These are phyloP conservation scores for Resseliella maxima DNA, from an alignment of 2,888 invertebrate species.

Conservation along the genomic window DNA sequence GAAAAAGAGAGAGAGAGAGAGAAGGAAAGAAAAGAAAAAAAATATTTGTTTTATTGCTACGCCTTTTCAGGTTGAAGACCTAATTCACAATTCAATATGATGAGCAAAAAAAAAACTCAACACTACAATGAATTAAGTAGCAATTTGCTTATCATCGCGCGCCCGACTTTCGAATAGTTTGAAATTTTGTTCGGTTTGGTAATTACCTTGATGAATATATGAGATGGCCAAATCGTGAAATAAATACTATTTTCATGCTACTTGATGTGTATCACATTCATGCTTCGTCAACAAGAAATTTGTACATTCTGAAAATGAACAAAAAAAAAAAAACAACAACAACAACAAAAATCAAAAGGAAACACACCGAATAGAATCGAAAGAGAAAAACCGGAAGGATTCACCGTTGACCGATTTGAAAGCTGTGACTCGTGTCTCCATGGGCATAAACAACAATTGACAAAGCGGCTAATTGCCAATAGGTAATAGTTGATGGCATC, in stretches of 20 bases:
- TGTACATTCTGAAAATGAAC: background rate
- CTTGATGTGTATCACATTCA: conserved; percentile 47
- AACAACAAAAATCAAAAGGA: background rate
- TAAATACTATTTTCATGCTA: conserved; percentile 53
- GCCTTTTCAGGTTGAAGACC: conserved; percentile 14
- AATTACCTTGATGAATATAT: background rate
- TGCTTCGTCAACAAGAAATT: background rate
- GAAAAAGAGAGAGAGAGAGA: background rate
- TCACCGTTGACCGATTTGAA: conserved; percentile 57
- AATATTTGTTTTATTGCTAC: background rate
- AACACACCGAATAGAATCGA: background rate
- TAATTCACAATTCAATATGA: background rate
- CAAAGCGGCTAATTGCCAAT: conserved; percentile 3
- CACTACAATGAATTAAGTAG: background rate
- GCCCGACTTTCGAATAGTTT: conserved; percentile 7
- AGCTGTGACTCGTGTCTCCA: conserved; percentile 56
- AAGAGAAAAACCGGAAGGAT: conserved; percentile 56
- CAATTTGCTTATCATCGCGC: conserved; percentile 16
- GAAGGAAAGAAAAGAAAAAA: background rate
- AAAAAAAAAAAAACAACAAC: background rate
- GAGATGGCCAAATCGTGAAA: conserved; percentile 35
- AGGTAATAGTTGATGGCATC: conserved; percentile 12
- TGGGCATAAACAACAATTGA: background rate
- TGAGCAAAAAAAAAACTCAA: background rate
- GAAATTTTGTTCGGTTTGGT: background rate